phyloP scores from a whole-genome alignment of 2,113 vertebrate genomes.

The Genyomyrus donnyi region DNA sequence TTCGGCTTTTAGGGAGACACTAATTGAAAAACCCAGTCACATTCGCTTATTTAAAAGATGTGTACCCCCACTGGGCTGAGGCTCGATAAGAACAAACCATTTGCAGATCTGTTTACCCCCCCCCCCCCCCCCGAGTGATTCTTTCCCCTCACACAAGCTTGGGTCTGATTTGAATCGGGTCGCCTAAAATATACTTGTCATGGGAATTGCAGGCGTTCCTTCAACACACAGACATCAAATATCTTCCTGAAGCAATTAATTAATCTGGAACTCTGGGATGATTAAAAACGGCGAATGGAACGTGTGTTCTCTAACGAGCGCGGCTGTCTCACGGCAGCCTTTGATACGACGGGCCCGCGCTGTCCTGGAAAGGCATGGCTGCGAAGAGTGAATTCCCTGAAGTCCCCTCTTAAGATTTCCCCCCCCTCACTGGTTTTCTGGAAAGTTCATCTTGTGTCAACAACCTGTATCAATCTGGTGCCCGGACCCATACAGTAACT shows the following conservation, averaged over 20 bases:
- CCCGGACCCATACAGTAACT: neutral
- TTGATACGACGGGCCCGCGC: conserved; percentile 19
- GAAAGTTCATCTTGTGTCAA: neutral
- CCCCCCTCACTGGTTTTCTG: neutral
- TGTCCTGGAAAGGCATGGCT: neutral
- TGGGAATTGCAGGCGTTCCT: conserved; percentile 10
- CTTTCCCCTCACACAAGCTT: neutral
- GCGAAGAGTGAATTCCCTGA: conserved; percentile 14
- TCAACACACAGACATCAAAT: conserved; percentile 19
- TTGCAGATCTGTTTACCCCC: conserved; percentile 32
- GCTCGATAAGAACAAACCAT: conserved; percentile 37
- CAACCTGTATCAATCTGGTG: neutral
- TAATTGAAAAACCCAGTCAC: conserved; percentile 39
- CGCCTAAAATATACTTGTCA: conserved; percentile 14
- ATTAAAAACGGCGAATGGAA: conserved; percentile 38
- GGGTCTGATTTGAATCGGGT: neutral
- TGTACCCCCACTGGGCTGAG: conserved; percentile 25
- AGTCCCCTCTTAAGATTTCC: conserved; percentile 15
- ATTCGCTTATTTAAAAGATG: conserved; percentile 35
- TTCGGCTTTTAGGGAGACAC: conserved; percentile 29
- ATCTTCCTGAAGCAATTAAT: conserved; percentile 40
- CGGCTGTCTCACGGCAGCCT: conserved; percentile 41
- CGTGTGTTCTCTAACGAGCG: conserved; percentile 53
- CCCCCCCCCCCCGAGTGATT: neutral
- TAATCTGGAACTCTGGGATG: conserved; percentile 40